Base-by-base conservation (phyloP, 2,888 invertebrate genomes). In the Chalcosyrphus nemorum region DNA sequence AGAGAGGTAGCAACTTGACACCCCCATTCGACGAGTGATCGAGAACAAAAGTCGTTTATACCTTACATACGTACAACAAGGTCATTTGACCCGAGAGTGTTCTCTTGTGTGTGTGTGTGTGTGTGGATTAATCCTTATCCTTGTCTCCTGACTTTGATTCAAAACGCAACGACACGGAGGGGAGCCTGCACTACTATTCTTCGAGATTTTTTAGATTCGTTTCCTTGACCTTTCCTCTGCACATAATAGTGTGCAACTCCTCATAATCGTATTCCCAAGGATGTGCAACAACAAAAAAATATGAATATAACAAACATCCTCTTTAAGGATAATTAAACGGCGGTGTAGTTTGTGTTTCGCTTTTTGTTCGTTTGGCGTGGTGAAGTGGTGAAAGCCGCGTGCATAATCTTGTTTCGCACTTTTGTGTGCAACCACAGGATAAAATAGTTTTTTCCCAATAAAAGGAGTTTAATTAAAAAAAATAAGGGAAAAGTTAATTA, bases 301-400 rank as follows among this genome's bases (percentile, higher is more conserved):
- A n/a, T n/a, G n/a, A n/a, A n/a, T n/a, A n/a, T n/a, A n/a, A n/a
- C 57, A 77, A 71, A 70, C 78, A 78, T 65, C 71, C 50, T 54
- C 47, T 47, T 52, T 41, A 47, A 71, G 65, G 32, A 59, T 59
- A 59, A 65, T 72, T 72, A 72, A 78, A 63, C 57, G 41, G 29
- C 45, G 27, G 38, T 47, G 19, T 45, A 4, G 7, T 21, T 66
- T 19, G 47, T 21, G n/a, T n/a, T n/a, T n/a, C n/a, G n/a, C n/a
- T n/a, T n/a, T 65, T 65, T 1, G 1, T 32, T 9, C 29, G 54
- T 52, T 38, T 43, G 2, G n/a, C n/a, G n/a, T n/a, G n/a, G n/a
- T n/a, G n/a, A n/a, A n/a, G n/a, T n/a, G n/a, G 35, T 19, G 38
- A 56, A 47, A 15, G 6, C 21, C 9, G 9, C 57, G 29, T 59